Base-by-base conservation (phyloP, 2,113 vertebrate genomes). In the Festucalex cinctus region DNA sequence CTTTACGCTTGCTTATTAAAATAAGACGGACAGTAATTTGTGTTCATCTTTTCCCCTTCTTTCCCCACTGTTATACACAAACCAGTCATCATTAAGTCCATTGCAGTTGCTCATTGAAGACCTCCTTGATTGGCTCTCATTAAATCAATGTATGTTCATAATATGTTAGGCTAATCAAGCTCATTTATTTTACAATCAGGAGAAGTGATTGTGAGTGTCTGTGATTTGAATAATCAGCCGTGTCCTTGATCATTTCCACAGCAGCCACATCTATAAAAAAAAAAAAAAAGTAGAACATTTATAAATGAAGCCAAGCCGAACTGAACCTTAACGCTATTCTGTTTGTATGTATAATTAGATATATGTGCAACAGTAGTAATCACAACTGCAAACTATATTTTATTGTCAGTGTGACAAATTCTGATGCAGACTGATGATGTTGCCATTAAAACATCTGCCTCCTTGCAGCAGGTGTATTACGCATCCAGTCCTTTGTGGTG, bases 221-320 rank as follows among this genome's bases (percentile, higher is more conserved):
- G 66, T 66, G 48, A 75, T 2, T 32, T 32, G 28, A 32, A 4
- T 32, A 32, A 32, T 80, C 71, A 68, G n/a, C 78, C 60, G 13
- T 39, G 53, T 28, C 22, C 0, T 48, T 20, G 71, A 63, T 80
- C 24, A 82, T 82, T 83, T 78, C 66, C 59, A 65, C 56, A 22
- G 36, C 66, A 71, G 67, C 22, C 7, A 39, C 53, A 62, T 72
- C 65, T 74, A 63, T 10, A 4, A 32, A 32, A 32, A 32, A 2
- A 4, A 32, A 32, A n/a, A n/a, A 61, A 65, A 68, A 28, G 46
- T 60, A 4, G 36, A 75, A 79, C 79, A 71, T 35, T 26, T 26
- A 56, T 28, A 86, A 84, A 76, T 20, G 37, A 77, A 76, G 51
- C 64, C 53, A 57, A 58, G 79, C 79, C 74, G 76, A 86, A 83